These are phyloP conservation scores for Pao palembangensis DNA, from an alignment of 2,113 vertebrate genomes.

Conservation along the genomic window DNA sequence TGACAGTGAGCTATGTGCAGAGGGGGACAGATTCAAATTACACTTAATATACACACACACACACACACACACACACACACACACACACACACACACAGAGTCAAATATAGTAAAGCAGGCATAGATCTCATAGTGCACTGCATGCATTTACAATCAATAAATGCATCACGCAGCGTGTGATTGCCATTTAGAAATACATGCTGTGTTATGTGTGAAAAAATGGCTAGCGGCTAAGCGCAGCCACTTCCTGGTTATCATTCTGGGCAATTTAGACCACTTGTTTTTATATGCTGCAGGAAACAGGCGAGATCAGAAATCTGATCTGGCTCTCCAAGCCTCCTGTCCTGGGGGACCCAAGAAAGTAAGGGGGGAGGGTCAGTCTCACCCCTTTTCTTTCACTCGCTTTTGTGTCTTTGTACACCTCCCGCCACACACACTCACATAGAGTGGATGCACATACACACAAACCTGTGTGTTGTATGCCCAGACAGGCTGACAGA, in stretches of 20 bases:
- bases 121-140: conserved; percentile 10
- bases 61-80: conserved; percentile 17
- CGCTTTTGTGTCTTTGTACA: conserved; percentile 43
- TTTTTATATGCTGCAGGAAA: conserved; percentile 73
- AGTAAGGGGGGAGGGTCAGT: conserved; percentile 55
- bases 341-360: conserved; percentile 70
- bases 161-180: conserved; percentile 25
- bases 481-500: conserved; percentile 18
- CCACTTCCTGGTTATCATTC: conserved; percentile 68
- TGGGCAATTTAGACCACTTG: conserved; percentile 69
- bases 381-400: conserved; percentile 15
- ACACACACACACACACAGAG: conserved; percentile 17
- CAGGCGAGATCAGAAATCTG: conserved; percentile 70
- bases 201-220: conserved; percentile 31
- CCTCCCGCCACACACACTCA: conserved; percentile 30
- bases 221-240: conserved; percentile 43
- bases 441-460: conserved; percentile 42
- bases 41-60: conserved; percentile 49
- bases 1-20: conserved; percentile 73
- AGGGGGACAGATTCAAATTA: conserved; percentile 57
- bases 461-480: conserved; percentile 11
- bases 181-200: conserved; percentile 23
- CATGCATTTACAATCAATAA: conserved; percentile 50
- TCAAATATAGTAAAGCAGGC: conserved; percentile 40
- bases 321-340: conserved; percentile 68